Evolutionary conservation across 2,888 invertebrate genomes (phyloP).

Genomic region (Drosophila fungiperda): DNA sequence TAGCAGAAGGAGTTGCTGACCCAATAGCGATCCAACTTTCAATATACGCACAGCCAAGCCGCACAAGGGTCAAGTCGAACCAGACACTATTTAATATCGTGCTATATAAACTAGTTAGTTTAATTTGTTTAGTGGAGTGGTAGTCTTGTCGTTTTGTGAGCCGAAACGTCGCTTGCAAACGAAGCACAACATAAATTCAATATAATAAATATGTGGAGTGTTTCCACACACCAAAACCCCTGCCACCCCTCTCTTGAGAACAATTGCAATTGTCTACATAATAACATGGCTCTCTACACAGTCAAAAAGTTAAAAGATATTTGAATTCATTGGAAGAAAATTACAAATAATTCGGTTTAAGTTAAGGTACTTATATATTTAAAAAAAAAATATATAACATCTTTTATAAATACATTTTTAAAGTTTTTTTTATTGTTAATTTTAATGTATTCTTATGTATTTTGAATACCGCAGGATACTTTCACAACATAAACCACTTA

Average conservation of each 20-base stretch:
- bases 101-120: slow-evolving; percentile 27
- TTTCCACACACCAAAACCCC: background rate
- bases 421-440: background rate
- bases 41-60: slow-evolving; percentile 21
- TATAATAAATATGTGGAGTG: slow-evolving; percentile 54
- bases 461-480: background rate
- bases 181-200: slow-evolving; percentile 57
- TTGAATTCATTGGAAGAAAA: background rate
- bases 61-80: slow-evolving; percentile 31
- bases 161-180: slow-evolving; percentile 53
- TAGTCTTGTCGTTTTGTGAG: slow-evolving; percentile 26
- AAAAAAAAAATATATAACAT: background rate
- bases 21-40: slow-evolving; percentile 2
- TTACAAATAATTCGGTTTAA: too few relatives aligned
- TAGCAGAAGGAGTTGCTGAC: slow-evolving; percentile 2
- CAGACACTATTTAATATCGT: slow-evolving; percentile 39
- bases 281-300: slow-evolving; percentile 33
- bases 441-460: background rate
- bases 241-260: background rate
- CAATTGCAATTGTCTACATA: slow-evolving; percentile 64
- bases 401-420: background rate
- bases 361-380: too few relatives aligned
- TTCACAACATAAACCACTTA: background rate
- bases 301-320: background rate
- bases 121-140: background rate